phyloP scores from a whole-genome alignment of 2,888 invertebrate genomes.

The Drosophila subsilvestris region DNA sequence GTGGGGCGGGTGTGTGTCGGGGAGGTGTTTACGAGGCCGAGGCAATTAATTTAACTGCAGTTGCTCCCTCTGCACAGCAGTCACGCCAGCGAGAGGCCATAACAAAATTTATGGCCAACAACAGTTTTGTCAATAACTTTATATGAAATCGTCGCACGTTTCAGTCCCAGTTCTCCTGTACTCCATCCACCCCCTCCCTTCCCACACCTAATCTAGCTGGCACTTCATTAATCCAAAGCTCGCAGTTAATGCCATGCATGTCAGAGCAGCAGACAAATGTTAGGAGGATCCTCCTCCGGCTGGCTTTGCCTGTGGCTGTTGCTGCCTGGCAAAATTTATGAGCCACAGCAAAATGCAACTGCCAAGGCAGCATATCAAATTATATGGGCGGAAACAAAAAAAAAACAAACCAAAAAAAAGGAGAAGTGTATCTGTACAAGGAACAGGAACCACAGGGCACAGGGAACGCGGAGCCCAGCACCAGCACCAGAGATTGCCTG shows the following conservation, averaged over 20 bases:
- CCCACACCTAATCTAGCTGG: slow-evolving; percentile 73
- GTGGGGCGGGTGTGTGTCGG: neutral
- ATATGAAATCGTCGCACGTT: slow-evolving; percentile 11
- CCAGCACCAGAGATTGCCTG: slow-evolving; percentile 11
- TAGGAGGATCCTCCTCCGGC: slow-evolving; percentile 8
- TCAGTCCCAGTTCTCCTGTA: neutral
- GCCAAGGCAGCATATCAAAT: slow-evolving; percentile 75
- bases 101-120: slow-evolving; percentile 77
- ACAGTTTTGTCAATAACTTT: slow-evolving; percentile 78
- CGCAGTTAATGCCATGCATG: slow-evolving; percentile 76
- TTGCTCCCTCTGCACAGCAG: slow-evolving; percentile 22
- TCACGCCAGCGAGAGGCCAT: slow-evolving; percentile 62
- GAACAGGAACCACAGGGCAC: slow-evolving; percentile 1
- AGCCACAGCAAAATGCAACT: slow-evolving; percentile 73
- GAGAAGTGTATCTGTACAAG: neutral
- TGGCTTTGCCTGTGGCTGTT: neutral
- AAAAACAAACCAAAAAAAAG: slow-evolving; percentile 52
- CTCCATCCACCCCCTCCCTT: neutral
- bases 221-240: slow-evolving; percentile 77
- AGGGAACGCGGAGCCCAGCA: slow-evolving; percentile 7
- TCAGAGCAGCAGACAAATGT: slow-evolving; percentile 75
- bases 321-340: slow-evolving; percentile 62
- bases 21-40: slow-evolving; percentile 71
- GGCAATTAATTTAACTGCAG: slow-evolving; percentile 74
- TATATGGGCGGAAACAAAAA: slow-evolving; percentile 74